Percentiles rank a stretch among this genome's conserved stretches.
Evolutionary conservation across 1,140 invertebrate genomes (phyloP).

Genomic region (Orius laevigatus): DNA sequence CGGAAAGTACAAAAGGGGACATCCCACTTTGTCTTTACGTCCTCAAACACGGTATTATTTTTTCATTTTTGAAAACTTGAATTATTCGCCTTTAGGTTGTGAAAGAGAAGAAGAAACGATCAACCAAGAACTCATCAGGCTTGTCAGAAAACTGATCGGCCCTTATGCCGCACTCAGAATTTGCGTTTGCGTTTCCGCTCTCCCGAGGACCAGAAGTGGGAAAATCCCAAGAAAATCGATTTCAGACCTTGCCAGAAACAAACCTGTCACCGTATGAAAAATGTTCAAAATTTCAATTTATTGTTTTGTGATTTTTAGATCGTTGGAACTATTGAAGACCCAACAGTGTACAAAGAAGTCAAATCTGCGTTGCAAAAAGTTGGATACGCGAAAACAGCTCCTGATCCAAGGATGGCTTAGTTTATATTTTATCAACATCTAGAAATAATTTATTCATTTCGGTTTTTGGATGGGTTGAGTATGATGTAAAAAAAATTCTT

Average conservation of each 20-base stretch:
- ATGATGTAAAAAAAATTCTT: too few relatives aligned
- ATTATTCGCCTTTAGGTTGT: slow-evolving; percentile 29
- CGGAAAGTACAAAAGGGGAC: slow-evolving; percentile 76
- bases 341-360: slow-evolving; percentile 60
- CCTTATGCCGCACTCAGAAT: slow-evolving; percentile 76
- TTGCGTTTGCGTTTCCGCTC: slow-evolving; percentile 51
- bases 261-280: slow-evolving; percentile 45
- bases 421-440: too few relatives aligned
- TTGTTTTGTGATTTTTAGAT: slow-evolving; percentile 33
- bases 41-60: slow-evolving; percentile 36
- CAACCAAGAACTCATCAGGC: slow-evolving; percentile 44
- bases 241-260: slow-evolving; percentile 60
- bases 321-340: slow-evolving; percentile 76
- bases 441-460: too few relatives aligned
- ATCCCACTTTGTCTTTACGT: slow-evolving; percentile 77
- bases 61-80: neutral
- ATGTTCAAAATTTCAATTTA: slow-evolving; percentile 5
- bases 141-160: slow-evolving; percentile 65
- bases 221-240: slow-evolving; percentile 79
- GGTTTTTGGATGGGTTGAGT: too few relatives aligned
- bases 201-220: slow-evolving; percentile 59
- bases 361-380: slow-evolving; percentile 52
- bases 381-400: slow-evolving; percentile 54
- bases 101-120: slow-evolving; percentile 40
- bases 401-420: slow-evolving; percentile 35